Conservation (phyloP, 2,888 invertebrate genomes). For the Dinocampus coccinellae region DNA sequence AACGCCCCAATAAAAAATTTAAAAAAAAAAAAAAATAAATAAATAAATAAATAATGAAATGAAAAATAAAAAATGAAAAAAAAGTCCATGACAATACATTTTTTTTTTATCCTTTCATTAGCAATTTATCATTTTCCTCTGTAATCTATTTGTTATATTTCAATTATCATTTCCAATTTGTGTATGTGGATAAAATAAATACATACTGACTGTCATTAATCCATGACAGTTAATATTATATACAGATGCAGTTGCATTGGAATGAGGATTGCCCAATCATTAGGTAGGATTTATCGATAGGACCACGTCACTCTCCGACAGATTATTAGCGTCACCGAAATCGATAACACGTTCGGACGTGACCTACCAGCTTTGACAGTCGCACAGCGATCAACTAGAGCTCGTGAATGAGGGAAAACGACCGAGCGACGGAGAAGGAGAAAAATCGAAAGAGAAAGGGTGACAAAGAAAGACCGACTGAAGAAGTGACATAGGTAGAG, state of each 20-base stretch:
- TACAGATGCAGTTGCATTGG: not conserved
- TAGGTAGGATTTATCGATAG: conserved; percentile 49
- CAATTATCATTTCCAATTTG: not conserved
- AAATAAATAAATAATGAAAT: too few relatives aligned
- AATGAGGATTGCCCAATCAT: conserved; percentile 21
- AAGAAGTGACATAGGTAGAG: not conserved
- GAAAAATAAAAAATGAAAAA: too few relatives aligned
- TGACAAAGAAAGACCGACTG: not conserved
- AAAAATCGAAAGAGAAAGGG: not conserved
- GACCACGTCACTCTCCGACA: conserved; percentile 46
- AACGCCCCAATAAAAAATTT: too few relatives aligned
- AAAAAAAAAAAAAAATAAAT: too few relatives aligned
- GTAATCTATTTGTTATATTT: not conserved
- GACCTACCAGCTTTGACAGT: conserved; percentile 15
- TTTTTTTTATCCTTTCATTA: not conserved
- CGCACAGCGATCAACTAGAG: not conserved
- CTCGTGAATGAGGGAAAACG: not conserved
- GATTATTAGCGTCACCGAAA: conserved; percentile 50
- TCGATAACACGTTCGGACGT: conserved; percentile 32
- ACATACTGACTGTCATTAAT: not conserved
- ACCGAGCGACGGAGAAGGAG: not conserved
- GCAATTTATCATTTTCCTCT: not conserved
- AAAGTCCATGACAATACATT: not conserved
- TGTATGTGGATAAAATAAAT: not conserved
- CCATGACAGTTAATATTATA: not conserved